phyloP scores from a whole-genome alignment of 1,140 invertebrate genomes.

The Drosophila melanica region DNA sequence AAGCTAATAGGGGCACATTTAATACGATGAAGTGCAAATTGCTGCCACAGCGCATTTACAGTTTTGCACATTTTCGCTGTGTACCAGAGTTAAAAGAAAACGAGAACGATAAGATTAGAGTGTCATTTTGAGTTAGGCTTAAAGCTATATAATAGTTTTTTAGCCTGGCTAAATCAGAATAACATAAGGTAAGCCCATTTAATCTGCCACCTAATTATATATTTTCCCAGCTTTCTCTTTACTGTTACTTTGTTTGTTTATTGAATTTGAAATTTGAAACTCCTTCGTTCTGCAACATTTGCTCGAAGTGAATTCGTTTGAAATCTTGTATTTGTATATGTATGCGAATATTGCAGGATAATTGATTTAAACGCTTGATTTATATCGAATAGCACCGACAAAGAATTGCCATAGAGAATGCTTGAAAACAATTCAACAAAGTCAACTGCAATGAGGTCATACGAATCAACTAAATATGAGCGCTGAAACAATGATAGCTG shows the following conservation, averaged over 20 bases:
- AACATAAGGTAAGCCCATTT: no score
- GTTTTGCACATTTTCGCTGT: conserved; percentile 14
- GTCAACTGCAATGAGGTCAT: conserved; percentile 20
- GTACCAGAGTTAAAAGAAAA: neutral
- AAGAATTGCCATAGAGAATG: conserved; percentile 9
- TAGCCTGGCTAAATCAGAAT: no score
- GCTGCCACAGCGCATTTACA: conserved; percentile 47
- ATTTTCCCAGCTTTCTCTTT: no score
- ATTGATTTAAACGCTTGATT: conserved; percentile 32
- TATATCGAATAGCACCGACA: conserved; percentile 7
- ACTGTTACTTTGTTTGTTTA: no score
- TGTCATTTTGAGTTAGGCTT: neutral
- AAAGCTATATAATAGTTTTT: no score
- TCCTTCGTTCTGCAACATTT: neutral
- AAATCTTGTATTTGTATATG: neutral
- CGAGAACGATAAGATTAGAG: neutral
- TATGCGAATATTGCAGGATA: conserved; percentile 19
- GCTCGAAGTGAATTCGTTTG: neutral
- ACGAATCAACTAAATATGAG: conserved; percentile 3
- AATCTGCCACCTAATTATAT: no score
- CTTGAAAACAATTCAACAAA: conserved; percentile 15
- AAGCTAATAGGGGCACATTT: conserved; percentile 80
- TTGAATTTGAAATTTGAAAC: no score
- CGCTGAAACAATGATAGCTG: no score
- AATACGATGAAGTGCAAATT: conserved; percentile 78